These are phyloP conservation scores for Lasioglossum baleicum DNA, from an alignment of 1,140 invertebrate genomes.

Conservation along the genomic window DNA sequence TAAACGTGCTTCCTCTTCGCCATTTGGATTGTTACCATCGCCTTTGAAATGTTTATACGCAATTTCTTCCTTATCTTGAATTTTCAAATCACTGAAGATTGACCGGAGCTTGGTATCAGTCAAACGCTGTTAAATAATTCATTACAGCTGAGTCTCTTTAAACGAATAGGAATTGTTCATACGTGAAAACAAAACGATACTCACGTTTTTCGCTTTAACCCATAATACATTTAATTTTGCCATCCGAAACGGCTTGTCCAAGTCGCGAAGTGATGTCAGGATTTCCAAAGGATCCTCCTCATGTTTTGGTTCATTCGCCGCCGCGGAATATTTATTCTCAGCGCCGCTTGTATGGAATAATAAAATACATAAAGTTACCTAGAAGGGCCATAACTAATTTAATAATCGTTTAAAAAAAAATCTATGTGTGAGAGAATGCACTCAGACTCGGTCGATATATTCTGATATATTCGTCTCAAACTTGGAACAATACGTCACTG, in stretches of 20 bases:
- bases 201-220: slow-evolving; percentile 90
- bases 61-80: slow-evolving; percentile 95
- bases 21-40: slow-evolving; percentile 92
- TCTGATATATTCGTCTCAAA: no score
- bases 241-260: slow-evolving; percentile 91
- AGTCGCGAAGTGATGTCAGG: slow-evolving; percentile 80
- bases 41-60: slow-evolving; percentile 89
- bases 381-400: slow-evolving; percentile 11
- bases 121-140: slow-evolving; percentile 84
- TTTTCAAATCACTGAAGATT: slow-evolving; percentile 91
- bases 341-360: slow-evolving; percentile 54
- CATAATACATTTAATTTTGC: slow-evolving; percentile 91
- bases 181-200: slow-evolving; percentile 32
- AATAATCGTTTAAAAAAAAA: no score
- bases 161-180: background rate
- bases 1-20: slow-evolving; percentile 90
- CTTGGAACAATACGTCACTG: no score
- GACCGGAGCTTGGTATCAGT: slow-evolving; percentile 91
- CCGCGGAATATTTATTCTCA: slow-evolving; percentile 82
- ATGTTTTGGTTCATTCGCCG: slow-evolving; percentile 80
- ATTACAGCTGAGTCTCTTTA: background rate
- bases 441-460: no score
- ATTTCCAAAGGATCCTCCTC: slow-evolving; percentile 73
- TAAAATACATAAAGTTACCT: slow-evolving; percentile 38
- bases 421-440: no score